Evolutionary conservation across 2,888 invertebrate species (phyloP).

Genomic region (Anodontia alba): DNA sequence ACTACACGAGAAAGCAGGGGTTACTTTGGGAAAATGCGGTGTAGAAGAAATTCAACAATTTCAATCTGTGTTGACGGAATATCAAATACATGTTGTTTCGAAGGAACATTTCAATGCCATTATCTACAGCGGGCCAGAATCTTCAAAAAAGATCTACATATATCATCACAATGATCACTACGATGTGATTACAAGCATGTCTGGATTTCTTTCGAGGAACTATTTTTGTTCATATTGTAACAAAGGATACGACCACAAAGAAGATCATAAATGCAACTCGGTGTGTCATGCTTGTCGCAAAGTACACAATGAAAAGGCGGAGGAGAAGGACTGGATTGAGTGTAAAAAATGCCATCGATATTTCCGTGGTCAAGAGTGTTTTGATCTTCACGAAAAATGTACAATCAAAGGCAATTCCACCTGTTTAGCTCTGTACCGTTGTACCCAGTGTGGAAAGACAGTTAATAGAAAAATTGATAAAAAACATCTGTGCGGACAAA

Average conservation of each 20-base stretch:
- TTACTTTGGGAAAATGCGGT: slow-evolving; percentile 37
- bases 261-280: slow-evolving; percentile 24
- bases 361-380: slow-evolving; percentile 26
- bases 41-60: slow-evolving; percentile 47
- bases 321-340: slow-evolving; percentile 19
- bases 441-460: slow-evolving; percentile 25
- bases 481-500: not conserved
- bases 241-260: slow-evolving; percentile 20
- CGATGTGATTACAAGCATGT: slow-evolving; percentile 51
- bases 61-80: slow-evolving; percentile 26
- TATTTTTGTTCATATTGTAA: slow-evolving; percentile 31
- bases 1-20: slow-evolving; percentile 20
- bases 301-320: slow-evolving; percentile 17
- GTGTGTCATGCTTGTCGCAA: slow-evolving; percentile 28
- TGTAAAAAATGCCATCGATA: slow-evolving; percentile 27
- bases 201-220: slow-evolving; percentile 34
- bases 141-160: slow-evolving; percentile 32
- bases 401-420: slow-evolving; percentile 21
- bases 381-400: slow-evolving; percentile 19
- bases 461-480: slow-evolving; percentile 19
- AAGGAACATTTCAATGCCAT: not conserved
- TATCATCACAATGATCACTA: slow-evolving; percentile 42
- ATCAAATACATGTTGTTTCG: slow-evolving; percentile 42
- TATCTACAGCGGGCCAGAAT: slow-evolving; percentile 41
- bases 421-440: slow-evolving; percentile 15